Percentiles rank a stretch among this genome's conserved stretches.
Evolutionary conservation across 2,797 vertebrate genomes (phyloP).

Genomic region (Arnoldichthys spilopterus): DNA sequence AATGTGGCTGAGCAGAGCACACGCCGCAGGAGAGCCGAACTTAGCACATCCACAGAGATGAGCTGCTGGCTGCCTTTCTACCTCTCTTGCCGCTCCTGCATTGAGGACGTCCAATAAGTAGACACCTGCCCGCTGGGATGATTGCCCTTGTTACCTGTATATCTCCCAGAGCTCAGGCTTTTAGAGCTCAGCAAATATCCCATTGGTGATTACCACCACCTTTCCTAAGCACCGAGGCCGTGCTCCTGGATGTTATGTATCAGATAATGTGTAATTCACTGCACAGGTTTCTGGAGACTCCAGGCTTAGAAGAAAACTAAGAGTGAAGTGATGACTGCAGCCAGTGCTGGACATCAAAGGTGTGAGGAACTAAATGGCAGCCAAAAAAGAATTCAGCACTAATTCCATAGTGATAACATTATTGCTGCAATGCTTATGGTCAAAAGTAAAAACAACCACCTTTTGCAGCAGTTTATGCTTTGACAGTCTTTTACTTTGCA

Average conservation of each 20-base stretch:
- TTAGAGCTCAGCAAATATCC: conserved; percentile 49
- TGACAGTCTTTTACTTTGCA: not conserved
- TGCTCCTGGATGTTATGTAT: conserved; percentile 33
- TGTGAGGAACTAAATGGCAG: not conserved
- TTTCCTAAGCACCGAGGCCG: conserved; percentile 27
- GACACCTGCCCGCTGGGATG: conserved; percentile 56
- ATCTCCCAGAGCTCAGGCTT: conserved; percentile 39
- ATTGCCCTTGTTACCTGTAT: conserved; percentile 52
- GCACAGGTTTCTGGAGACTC: conserved; percentile 9
- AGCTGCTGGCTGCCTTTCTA: conserved; percentile 40
- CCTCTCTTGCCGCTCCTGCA: conserved; percentile 41
- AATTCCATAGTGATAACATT: not conserved
- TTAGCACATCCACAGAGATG: conserved; percentile 42
- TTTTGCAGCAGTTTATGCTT: not conserved
- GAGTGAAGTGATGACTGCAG: conserved; percentile 5
- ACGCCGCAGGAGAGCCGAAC: conserved; percentile 47
- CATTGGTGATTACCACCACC: conserved; percentile 40
- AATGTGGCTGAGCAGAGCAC: conserved; percentile 51
- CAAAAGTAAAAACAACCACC: not conserved
- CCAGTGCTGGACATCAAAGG: conserved; percentile 10
- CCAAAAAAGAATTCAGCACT: not conserved
- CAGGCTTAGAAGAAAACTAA: not conserved
- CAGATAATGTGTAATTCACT: conserved; percentile 42
- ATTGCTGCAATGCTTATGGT: not conserved
- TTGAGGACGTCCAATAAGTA: conserved; percentile 55